Percentiles rank a stretch among this genome's conserved stretches.
phyloP scores from a whole-genome alignment of 2,888 invertebrate genomes.

The Penaeus monodon region DNA sequence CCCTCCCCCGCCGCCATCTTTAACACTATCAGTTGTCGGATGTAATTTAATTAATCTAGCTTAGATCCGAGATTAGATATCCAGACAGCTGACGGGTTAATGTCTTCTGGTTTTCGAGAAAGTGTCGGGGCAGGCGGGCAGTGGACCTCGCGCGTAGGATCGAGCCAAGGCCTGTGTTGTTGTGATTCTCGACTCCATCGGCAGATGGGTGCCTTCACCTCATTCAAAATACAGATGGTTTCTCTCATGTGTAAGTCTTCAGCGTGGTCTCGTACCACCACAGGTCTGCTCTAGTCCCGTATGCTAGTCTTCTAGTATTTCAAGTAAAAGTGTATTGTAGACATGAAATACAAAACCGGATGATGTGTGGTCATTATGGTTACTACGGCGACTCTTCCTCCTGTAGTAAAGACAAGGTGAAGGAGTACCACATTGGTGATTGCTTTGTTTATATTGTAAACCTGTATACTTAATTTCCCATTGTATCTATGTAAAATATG shows the following conservation, averaged over 20 bases:
- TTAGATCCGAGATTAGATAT: conserved; percentile 6
- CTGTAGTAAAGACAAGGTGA: conserved; percentile 20
- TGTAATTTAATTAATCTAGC: background rate
- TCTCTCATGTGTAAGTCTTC: background rate
- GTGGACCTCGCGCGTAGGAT: conserved; percentile 4
- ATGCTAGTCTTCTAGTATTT: conserved; percentile 41
- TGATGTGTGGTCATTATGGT: conserved; percentile 35
- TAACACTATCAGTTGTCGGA: conserved; percentile 16
- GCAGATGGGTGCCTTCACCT: background rate
- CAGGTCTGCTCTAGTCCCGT: conserved; percentile 37
- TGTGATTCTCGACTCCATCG: conserved; percentile 12
- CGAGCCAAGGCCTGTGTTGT: conserved; percentile 13
- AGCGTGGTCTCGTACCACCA: conserved; percentile 19
- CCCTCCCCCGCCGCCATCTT: background rate
- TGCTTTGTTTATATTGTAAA: background rate
- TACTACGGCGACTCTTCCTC: conserved; percentile 28
- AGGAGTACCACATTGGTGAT: conserved; percentile 1
- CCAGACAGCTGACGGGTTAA: background rate
- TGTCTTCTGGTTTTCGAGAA: background rate
- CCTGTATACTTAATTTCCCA: conserved; percentile 33
- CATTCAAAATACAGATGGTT: no score
- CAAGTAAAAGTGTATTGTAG: conserved; percentile 33
- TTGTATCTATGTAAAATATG: conserved; percentile 26
- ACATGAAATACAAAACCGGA: conserved; percentile 31
- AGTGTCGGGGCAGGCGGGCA: conserved; percentile 4